A percentile compares a stretch with the other conserved stretches of the same genome.
These are phyloP conservation scores for Drosophila kohkoa DNA, from an alignment of 1,140 invertebrate genomes.

Conservation along the genomic window DNA sequence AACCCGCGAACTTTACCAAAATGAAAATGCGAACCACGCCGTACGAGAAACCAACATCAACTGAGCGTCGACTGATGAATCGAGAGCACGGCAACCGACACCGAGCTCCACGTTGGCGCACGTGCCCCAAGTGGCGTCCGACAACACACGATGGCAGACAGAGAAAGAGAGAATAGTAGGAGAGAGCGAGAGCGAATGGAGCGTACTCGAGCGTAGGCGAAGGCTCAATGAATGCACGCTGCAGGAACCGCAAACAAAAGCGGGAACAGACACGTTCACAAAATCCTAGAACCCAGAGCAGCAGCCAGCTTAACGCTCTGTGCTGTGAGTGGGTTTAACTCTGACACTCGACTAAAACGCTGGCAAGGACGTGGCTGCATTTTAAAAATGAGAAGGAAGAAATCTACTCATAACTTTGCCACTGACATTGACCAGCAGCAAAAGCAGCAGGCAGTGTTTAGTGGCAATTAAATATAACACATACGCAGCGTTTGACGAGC, in stretches of 20 bases:
- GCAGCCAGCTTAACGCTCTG: background rate
- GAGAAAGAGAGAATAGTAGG: background rate
- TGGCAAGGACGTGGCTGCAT: slow-evolving; percentile 62
- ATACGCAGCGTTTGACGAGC: slow-evolving; percentile 47
- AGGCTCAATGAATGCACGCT: slow-evolving; percentile 28
- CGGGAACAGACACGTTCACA: background rate
- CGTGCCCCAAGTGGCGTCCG: slow-evolving; percentile 53
- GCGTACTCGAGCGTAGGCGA: slow-evolving; percentile 25
- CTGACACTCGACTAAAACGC: slow-evolving; percentile 39
- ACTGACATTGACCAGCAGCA: slow-evolving; percentile 18
- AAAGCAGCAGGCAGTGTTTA: background rate
- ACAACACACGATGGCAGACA: slow-evolving; percentile 6
- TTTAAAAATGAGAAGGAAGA: slow-evolving; percentile 13
- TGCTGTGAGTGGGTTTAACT: slow-evolving; percentile 24
- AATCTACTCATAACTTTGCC: slow-evolving; percentile 3
- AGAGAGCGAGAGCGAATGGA: slow-evolving; percentile 26
- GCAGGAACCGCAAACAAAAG: slow-evolving; percentile 9
- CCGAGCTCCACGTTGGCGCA: slow-evolving; percentile 40
- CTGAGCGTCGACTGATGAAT: slow-evolving; percentile 55
- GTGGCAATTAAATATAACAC: slow-evolving; percentile 58
- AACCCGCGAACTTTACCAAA: slow-evolving; percentile 24
- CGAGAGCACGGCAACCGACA: slow-evolving; percentile 17
- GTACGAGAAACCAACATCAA: slow-evolving; percentile 72
- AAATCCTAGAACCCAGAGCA: slow-evolving; percentile 1
- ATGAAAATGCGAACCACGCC: slow-evolving; percentile 62